phyloP scores from a whole-genome alignment of 2,888 invertebrate species.

The Metallyticus violacea region DNA sequence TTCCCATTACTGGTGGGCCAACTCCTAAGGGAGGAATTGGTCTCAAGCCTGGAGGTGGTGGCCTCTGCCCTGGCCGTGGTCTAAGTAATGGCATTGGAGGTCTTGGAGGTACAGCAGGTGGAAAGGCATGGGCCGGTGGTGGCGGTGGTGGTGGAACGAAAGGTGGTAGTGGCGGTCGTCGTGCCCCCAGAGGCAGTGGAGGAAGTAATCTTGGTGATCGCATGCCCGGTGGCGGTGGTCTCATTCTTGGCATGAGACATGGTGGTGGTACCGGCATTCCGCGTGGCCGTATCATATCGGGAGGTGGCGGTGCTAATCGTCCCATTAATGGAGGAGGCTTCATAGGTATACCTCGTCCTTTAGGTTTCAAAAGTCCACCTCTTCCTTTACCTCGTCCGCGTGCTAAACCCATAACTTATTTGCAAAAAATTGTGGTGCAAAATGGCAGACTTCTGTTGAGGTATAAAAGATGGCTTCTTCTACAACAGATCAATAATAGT shows the following conservation, averaged over 20 bases:
- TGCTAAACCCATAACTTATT: constrained; percentile 12
- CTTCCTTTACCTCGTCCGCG: constrained; percentile 15
- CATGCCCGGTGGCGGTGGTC: constrained; percentile 35
- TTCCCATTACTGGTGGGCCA: constrained; percentile 24
- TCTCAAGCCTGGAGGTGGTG: constrained; percentile 27
- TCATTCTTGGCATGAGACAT: constrained; percentile 32
- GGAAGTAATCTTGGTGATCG: constrained; percentile 38
- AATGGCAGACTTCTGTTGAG: not conserved
- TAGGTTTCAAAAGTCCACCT: not conserved
- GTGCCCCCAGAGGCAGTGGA: constrained; percentile 33
- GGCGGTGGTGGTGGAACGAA: constrained; percentile 38
- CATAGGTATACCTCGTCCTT: not conserved
- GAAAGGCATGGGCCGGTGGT: constrained; percentile 33
- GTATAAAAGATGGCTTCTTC: not conserved
- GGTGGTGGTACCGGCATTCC: constrained; percentile 20
- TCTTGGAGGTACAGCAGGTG: constrained; percentile 32
- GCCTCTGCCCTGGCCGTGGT: constrained; percentile 14
- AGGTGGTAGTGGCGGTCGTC: constrained; percentile 32
- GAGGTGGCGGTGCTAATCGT: constrained; percentile 14
- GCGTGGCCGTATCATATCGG: constrained; percentile 16
- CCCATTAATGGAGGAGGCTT: constrained; percentile 25
- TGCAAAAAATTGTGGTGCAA: not conserved
- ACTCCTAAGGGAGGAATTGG: constrained; percentile 28
- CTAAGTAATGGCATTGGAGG: constrained; percentile 27
- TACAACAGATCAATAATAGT: not conserved